These are phyloP conservation scores for Mobula birostris DNA, from an alignment of 2,113 vertebrate genomes.

Conservation along the genomic window DNA sequence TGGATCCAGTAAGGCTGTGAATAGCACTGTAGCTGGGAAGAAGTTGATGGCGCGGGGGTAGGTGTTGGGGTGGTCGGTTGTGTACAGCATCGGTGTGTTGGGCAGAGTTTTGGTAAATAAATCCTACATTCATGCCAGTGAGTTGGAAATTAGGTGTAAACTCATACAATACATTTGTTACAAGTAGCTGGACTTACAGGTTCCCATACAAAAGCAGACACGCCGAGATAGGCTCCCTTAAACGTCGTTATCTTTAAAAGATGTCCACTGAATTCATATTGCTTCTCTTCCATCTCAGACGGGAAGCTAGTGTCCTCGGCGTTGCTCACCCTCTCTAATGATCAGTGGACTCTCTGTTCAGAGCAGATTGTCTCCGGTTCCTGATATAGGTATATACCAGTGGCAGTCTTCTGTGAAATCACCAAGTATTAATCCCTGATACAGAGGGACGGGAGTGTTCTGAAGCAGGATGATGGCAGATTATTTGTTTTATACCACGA, in stretches of 20 bases:
- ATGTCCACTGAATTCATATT: not conserved
- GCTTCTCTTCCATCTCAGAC: not conserved
- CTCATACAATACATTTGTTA: not conserved
- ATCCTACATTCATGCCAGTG: not conserved
- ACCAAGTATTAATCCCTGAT: no score
- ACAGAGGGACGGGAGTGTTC: no score
- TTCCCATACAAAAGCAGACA: not conserved
- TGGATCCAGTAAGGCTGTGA: not conserved
- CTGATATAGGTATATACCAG: no score
- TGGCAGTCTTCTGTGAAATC: no score
- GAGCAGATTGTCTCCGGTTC: no score
- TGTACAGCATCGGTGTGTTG: no score
- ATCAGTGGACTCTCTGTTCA: not conserved
- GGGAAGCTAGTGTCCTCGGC: not conserved
- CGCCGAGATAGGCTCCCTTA: not conserved
- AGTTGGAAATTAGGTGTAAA: not conserved
- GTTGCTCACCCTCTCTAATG: not conserved
- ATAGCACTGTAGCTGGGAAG: no score
- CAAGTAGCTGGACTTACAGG: not conserved
- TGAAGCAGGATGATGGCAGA: no score
- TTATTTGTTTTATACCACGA: no score
- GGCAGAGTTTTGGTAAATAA: no score
- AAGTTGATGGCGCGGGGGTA: no score
- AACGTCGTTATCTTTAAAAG: slow-evolving; percentile 7
- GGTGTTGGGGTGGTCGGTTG: no score